These are phyloP conservation scores for Stegana nigrithorax DNA, from an alignment of 2,888 invertebrate genomes.

Conservation along the genomic window DNA sequence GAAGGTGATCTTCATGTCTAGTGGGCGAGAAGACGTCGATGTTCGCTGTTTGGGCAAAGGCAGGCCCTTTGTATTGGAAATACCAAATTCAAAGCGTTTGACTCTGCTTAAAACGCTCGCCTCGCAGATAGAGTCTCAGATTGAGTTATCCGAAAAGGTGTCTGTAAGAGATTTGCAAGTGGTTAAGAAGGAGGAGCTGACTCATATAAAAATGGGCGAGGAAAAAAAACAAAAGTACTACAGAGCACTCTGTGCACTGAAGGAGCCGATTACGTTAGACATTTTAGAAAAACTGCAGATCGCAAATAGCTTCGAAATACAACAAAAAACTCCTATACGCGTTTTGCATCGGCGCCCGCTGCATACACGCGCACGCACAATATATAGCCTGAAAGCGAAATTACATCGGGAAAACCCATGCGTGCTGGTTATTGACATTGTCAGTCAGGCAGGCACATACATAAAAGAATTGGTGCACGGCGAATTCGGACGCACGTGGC, in stretches of 20 bases:
- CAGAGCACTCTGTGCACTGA: conserved; percentile 78
- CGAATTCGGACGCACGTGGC: conserved; percentile 90
- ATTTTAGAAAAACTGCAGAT: conserved; percentile 70
- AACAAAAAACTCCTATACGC: conserved; percentile 89
- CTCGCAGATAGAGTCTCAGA: conserved; percentile 71
- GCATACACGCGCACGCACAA: conserved; percentile 75
- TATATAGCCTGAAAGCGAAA: conserved; percentile 76
- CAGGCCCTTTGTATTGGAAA: conserved; percentile 92
- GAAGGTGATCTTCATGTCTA: conserved; percentile 83
- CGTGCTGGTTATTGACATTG: conserved; percentile 75
- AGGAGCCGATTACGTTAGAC: conserved; percentile 69
- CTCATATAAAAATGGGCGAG: conserved; percentile 85
- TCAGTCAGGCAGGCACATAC: conserved; percentile 94
- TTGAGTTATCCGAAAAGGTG: conserved; percentile 71
- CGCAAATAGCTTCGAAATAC: conserved; percentile 71
- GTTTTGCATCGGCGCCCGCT: conserved; percentile 89
- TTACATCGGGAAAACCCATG: conserved; percentile 69
- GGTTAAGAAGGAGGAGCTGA: conserved; percentile 76
- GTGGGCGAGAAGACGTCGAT: conserved; percentile 97
- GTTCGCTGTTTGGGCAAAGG: conserved; percentile 93
- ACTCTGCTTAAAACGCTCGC: conserved; percentile 71
- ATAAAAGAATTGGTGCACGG: conserved; percentile 98
- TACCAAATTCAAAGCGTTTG: conserved; percentile 75
- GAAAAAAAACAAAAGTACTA: conserved; percentile 90
- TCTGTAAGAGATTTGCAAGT: conserved; percentile 76